phyloP scores from a whole-genome alignment of 2,113 vertebrate species.

The Chamaetylas fuelleborni region DNA sequence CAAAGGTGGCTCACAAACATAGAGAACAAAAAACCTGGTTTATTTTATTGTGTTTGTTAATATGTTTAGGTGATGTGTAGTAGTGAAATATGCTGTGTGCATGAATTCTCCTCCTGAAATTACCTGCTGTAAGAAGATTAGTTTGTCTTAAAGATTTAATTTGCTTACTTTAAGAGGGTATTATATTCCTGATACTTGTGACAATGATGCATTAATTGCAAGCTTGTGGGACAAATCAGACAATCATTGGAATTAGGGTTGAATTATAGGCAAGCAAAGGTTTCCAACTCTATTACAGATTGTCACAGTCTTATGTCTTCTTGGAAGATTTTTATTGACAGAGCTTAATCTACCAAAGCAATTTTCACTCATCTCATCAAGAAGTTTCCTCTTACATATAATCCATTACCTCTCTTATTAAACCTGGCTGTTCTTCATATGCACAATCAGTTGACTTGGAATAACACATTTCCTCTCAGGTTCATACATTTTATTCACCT shows the following conservation, averaged over 20 bases:
- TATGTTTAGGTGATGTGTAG: not conserved
- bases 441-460: not conserved
- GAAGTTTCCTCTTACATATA: constrained; percentile 1
- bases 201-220: not conserved
- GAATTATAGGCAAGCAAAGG: not conserved
- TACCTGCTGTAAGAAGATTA: not conserved
- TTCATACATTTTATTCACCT: not conserved
- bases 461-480: not conserved
- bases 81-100: not conserved
- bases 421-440: not conserved
- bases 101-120: constrained; percentile 3
- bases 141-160: constrained; percentile 1
- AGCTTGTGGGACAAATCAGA: not conserved
- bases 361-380: constrained; percentile 29
- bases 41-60: not conserved
- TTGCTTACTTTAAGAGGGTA: not conserved
- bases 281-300: not conserved
- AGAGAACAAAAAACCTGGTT: not conserved
- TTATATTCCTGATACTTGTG: not conserved
- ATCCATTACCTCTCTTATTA: not conserved
- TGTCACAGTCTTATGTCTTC: not conserved
- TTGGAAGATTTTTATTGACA: constrained; percentile 36
- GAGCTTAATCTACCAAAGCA: constrained; percentile 36
- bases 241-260: not conserved
- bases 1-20: not conserved